Conservation (phyloP, 2,113 vertebrate species). For the Muscicapa adusta region DNA sequence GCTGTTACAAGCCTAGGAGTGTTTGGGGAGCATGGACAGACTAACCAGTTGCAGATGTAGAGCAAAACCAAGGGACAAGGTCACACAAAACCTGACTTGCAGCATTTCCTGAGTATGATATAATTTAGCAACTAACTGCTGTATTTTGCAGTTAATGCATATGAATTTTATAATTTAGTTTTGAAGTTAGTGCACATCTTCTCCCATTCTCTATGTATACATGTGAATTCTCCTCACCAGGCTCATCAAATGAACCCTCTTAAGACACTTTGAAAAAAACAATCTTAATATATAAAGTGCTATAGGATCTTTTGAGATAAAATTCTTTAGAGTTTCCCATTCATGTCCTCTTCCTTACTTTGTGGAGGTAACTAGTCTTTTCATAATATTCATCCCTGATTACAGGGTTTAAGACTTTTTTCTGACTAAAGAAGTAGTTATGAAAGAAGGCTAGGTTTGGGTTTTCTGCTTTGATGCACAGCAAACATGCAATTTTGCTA, state of each 20-base stretch:
- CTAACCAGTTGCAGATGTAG: neutral
- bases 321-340: neutral
- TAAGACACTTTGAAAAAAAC: neutral
- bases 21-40: neutral
- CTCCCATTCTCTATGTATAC: neutral
- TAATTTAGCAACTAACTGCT: neutral
- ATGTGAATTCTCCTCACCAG: neutral
- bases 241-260: neutral
- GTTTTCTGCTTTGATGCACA: slow-evolving; percentile 29
- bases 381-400: neutral
- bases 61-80: neutral
- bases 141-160: neutral
- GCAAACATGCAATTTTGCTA: slow-evolving; percentile 41
- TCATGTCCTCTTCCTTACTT: neutral
- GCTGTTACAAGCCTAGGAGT: neutral
- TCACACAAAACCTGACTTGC: neutral
- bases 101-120: neutral
- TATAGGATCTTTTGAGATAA: neutral
- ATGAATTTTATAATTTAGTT: neutral
- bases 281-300: neutral
- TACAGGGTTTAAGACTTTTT: neutral
- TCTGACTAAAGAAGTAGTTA: neutral
- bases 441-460: slow-evolving; percentile 31
- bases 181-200: neutral
- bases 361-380: neutral